Base-by-base conservation (phyloP, 2,888 invertebrate species). In the Lampropteryx suffumata region DNA sequence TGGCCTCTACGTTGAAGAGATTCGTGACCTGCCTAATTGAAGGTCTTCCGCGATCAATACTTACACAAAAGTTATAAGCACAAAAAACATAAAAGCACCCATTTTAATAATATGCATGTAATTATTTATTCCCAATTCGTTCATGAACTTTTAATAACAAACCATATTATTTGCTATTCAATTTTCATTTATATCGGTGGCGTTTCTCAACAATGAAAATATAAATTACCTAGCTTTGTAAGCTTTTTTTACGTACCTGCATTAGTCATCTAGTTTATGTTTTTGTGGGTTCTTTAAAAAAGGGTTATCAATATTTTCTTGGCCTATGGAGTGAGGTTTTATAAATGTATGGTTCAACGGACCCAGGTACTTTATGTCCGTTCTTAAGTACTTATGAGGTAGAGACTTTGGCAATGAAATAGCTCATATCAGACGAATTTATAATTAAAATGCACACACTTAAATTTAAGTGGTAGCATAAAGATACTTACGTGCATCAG, bases 401-500 rank as follows among this genome's bases (percentile, higher is more conserved):
- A n/a, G n/a, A n/a, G n/a, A n/a, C n/a, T n/a, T n/a, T n/a, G n/a
- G n/a, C n/a, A n/a, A n/a, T n/a, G n/a, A n/a, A n/a, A n/a, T n/a
- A n/a, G n/a, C n/a, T n/a, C n/a, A n/a, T n/a, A n/a, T n/a, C n/a
- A n/a, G n/a, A n/a, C n/a, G n/a, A n/a, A n/a, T n/a, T n/a, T n/a
- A n/a, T n/a, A n/a, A n/a, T n/a, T n/a, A n/a, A n/a, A n/a, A n/a
- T n/a, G n/a, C n/a, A n/a, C n/a, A n/a, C n/a, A n/a, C n/a, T n/a
- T n/a, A n/a, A n/a, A 17, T 17, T 17, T 3, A 29, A 29, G n/a
- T n/a, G 3, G 28, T 28, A 28, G 10, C 6, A 4, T 3, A 5
- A 11, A 17, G 10, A n/a, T 45, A 77, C 79, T 79, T 69, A 83
- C 82, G 58, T 10, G 69, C 61, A 13, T 66, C 39, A 21, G 77